phyloP scores from a whole-genome alignment of 2,888 invertebrate species.

The Drosophila vallismaia region DNA sequence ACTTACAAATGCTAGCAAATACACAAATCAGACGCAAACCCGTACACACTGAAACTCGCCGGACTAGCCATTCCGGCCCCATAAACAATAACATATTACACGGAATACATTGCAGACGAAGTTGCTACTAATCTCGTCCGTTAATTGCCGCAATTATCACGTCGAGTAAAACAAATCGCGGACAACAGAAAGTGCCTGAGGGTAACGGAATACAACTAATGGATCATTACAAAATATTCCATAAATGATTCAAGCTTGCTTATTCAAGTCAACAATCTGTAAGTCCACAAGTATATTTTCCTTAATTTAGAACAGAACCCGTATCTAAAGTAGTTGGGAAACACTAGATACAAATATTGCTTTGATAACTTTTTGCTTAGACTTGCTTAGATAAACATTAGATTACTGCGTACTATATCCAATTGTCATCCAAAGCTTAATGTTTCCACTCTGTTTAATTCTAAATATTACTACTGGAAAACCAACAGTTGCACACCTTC shows the following conservation, averaged over 20 bases:
- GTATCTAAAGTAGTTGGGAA: neutral
- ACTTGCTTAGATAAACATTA: neutral
- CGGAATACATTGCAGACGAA: neutral
- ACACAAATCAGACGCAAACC: slow-evolving; percentile 42
- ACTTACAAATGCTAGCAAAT: slow-evolving; percentile 18
- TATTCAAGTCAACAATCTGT: slow-evolving; percentile 1
- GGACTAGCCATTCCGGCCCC: slow-evolving; percentile 5
- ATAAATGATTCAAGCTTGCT: slow-evolving; percentile 34
- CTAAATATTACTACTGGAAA: neutral
- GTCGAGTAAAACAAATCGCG: slow-evolving; percentile 36
- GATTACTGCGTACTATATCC: neutral
- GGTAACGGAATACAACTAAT: slow-evolving; percentile 51
- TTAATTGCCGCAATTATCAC: slow-evolving; percentile 67
- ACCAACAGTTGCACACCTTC: neutral
- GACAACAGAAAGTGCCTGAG: slow-evolving; percentile 27
- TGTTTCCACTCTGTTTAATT: neutral
- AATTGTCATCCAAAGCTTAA: too few relatives aligned
- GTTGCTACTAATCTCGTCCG: slow-evolving; percentile 49
- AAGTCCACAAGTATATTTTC: neutral
- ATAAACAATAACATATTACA: slow-evolving; percentile 21
- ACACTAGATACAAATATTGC: slow-evolving; percentile 1
- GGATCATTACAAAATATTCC: slow-evolving; percentile 66
- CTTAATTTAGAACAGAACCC: too few relatives aligned
- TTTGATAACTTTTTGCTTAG: neutral
- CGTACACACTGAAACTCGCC: slow-evolving; percentile 23